Percentiles rank a stretch among this genome's conserved stretches.
These are phyloP conservation scores for Rousettus leschenaultii DNA, from an alignment of 2,113 vertebrate genomes.

Conservation along the genomic window DNA sequence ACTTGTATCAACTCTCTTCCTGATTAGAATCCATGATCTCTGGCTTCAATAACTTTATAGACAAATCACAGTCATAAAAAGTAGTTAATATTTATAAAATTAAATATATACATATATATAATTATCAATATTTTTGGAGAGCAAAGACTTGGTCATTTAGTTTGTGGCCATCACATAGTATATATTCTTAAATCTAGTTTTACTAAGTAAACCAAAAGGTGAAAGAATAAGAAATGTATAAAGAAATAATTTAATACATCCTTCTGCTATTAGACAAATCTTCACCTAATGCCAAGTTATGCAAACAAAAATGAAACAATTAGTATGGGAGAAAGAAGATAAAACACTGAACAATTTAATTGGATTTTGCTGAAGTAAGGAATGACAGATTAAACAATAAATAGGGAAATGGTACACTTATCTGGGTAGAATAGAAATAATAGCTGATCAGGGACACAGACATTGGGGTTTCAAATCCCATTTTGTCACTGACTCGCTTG, in stretches of 20 bases:
- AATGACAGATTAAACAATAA: slow-evolving; percentile 58
- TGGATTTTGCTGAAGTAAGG: slow-evolving; percentile 55
- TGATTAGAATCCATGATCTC: not conserved
- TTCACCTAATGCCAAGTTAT: slow-evolving; percentile 33
- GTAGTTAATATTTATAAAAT: slow-evolving; percentile 8
- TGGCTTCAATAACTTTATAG: not conserved
- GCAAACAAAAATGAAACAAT: slow-evolving; percentile 61
- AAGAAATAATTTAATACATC: slow-evolving; percentile 28
- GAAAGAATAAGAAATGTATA: not conserved
- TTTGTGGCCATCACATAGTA: not conserved
- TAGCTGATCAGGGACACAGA: slow-evolving; percentile 40
- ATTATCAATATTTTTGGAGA: not conserved
- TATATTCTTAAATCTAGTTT: not conserved
- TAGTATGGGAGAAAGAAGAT: slow-evolving; percentile 43
- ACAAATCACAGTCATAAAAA: slow-evolving; percentile 3
- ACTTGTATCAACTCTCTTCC: not conserved
- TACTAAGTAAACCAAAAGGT: not conserved
- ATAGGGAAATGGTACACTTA: slow-evolving; percentile 33
- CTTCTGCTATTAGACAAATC: not conserved
- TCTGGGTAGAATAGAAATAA: slow-evolving; percentile 58
- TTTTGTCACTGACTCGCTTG: slow-evolving; percentile 57
- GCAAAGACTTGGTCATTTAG: not conserved
- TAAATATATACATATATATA: not conserved
- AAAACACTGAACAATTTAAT: slow-evolving; percentile 49
- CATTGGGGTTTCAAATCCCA: slow-evolving; percentile 55